Evolutionary conservation across 2,888 invertebrate species (phyloP).

Genomic region (Mycogona germanica): DNA sequence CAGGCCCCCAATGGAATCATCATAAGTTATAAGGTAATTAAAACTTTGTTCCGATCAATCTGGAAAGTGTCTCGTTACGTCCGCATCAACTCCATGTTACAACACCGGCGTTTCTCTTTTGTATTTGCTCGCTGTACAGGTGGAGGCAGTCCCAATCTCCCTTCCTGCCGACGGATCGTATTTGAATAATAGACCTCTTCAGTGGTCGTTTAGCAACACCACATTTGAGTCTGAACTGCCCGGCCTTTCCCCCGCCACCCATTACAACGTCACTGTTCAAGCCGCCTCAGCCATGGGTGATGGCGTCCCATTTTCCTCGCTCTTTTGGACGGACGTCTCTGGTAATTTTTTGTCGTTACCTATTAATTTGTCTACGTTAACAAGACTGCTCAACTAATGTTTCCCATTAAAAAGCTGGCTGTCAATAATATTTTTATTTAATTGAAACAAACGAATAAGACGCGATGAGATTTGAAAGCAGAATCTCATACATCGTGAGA

Average conservation of each 20-base stretch:
- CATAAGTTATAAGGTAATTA: constrained; percentile 10
- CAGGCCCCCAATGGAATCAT: constrained; percentile 38
- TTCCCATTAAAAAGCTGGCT: no score
- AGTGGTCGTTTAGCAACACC: constrained; percentile 29
- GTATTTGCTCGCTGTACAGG: not conserved
- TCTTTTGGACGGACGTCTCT: constrained; percentile 57
- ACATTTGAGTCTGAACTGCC: constrained; percentile 33
- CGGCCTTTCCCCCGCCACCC: constrained; percentile 55
- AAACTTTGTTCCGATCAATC: not conserved
- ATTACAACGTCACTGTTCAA: constrained; percentile 57
- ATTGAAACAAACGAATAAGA: no score
- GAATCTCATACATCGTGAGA: no score
- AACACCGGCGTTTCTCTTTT: not conserved
- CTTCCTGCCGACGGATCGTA: constrained; percentile 29
- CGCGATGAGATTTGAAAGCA: no score
- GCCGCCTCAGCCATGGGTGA: constrained; percentile 44
- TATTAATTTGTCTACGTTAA: no score
- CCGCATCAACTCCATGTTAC: constrained; percentile 5
- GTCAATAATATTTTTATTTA: no score
- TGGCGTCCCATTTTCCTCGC: constrained; percentile 41
- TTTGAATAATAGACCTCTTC: constrained; percentile 26
- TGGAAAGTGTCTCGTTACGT: not conserved
- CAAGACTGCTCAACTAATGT: no score
- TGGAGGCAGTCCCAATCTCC: not conserved
- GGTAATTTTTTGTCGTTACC: constrained; percentile 27